Evolutionary conservation across 2,797 vertebrate genomes (phyloP).

Genomic region (Yasuhikotakia modesta): DNA sequence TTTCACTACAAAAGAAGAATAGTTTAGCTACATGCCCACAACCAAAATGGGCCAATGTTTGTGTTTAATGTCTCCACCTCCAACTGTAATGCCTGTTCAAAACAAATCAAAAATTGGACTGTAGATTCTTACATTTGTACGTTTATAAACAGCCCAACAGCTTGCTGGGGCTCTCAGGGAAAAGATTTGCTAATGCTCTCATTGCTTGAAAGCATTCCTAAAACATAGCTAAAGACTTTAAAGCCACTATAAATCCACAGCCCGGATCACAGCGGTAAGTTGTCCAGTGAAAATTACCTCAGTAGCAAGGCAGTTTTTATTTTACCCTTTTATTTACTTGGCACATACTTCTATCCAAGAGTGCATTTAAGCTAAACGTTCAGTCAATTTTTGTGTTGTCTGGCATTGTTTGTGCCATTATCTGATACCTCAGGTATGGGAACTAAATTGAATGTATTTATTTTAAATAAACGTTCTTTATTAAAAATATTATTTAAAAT

Average conservation of each 20-base stretch:
- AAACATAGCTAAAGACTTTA: neutral
- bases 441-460: too few species aligned
- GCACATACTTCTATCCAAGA: too few species aligned
- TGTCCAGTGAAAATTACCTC: neutral
- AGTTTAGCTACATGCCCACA: neutral
- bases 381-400: too few species aligned
- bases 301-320: too few species aligned
- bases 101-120: neutral
- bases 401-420: too few species aligned
- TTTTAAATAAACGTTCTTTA: too few species aligned
- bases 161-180: neutral
- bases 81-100: too few species aligned
- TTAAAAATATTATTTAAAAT: too few species aligned
- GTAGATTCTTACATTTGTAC: neutral
- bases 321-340: too few species aligned
- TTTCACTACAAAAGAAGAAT: neutral
- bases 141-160: neutral
- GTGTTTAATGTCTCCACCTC: too few species aligned
- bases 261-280: neutral
- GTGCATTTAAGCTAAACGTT: too few species aligned
- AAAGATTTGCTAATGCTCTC: constrained; percentile 9
- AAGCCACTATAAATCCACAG: neutral
- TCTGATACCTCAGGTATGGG: too few species aligned
- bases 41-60: neutral
- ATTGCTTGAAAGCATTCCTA: constrained; percentile 15